Evolutionary conservation across 2,113 vertebrate species (phyloP).

Genomic region (Monopterus albus): DNA sequence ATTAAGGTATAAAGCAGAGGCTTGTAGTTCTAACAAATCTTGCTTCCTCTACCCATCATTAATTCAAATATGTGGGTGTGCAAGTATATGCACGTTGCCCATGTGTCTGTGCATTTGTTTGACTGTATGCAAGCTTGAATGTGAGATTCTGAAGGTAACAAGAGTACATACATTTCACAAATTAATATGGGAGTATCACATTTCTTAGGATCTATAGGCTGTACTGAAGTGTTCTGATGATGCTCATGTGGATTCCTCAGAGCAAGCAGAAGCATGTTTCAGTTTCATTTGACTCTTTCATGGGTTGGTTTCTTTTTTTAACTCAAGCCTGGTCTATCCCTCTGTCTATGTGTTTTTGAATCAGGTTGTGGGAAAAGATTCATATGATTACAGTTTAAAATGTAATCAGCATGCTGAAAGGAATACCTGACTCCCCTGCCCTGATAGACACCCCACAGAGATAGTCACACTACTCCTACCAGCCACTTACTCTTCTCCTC

Average conservation of each 20-base stretch:
- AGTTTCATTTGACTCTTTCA: neutral
- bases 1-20: slow-evolving; percentile 67
- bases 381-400: neutral
- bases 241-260: neutral
- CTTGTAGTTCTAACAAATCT: slow-evolving; percentile 64
- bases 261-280: neutral
- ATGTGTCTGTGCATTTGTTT: slow-evolving; percentile 8
- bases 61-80: slow-evolving; percentile 49
- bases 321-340: neutral
- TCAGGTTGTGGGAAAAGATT: neutral
- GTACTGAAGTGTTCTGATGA: neutral
- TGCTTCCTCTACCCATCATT: slow-evolving; percentile 62
- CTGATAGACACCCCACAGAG: too few relatives aligned
- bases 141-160: neutral
- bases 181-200: neutral
- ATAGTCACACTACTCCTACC: too few relatives aligned
- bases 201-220: neutral
- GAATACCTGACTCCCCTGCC: too few relatives aligned
- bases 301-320: neutral
- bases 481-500: too few relatives aligned
- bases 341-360: neutral
- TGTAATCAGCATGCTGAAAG: too few relatives aligned
- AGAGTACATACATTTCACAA: neutral
- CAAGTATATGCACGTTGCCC: slow-evolving; percentile 20
- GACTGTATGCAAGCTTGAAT: neutral